Evolutionary conservation across 2,888 invertebrate genomes (phyloP).

Genomic region (Podotricha telesiphe): DNA sequence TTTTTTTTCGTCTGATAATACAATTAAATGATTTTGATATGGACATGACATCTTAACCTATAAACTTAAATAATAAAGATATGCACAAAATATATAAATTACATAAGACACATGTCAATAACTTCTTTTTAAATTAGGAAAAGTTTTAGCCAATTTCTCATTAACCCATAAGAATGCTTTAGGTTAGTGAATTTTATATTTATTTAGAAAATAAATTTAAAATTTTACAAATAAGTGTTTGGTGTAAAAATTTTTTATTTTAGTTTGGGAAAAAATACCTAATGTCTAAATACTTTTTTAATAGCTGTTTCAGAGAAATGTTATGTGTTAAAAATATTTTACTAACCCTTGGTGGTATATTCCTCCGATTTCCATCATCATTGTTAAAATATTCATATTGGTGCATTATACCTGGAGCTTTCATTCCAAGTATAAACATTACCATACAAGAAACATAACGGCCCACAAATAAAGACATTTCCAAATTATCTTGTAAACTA

Average conservation of each 20-base stretch:
- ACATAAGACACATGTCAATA: constrained; percentile 22
- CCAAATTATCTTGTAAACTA: constrained; percentile 90
- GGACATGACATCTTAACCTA: constrained; percentile 78
- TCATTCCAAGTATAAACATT: constrained; percentile 93
- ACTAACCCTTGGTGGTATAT: constrained; percentile 69
- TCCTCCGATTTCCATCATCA: constrained; percentile 71
- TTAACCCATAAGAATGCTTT: not conserved
- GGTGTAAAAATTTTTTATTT: too few species aligned
- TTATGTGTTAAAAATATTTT: constrained; percentile 2
- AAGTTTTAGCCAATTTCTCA: not conserved
- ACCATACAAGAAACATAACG: constrained; percentile 90
- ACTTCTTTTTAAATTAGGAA: constrained; percentile 5
- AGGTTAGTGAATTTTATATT: not conserved
- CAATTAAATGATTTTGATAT: constrained; percentile 75
- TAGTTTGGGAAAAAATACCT: too few species aligned
- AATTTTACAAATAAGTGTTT: too few species aligned
- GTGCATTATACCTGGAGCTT: constrained; percentile 92
- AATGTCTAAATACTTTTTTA: too few species aligned
- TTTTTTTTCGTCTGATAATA: constrained; percentile 53
- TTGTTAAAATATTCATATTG: constrained; percentile 84
- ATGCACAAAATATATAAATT: constrained; percentile 17
- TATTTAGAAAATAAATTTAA: too few species aligned
- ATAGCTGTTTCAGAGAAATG: not conserved
- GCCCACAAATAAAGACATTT: constrained; percentile 93
- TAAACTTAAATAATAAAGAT: constrained; percentile 36